A percentile compares a stretch with the other conserved stretches of the same genome.
These are phyloP conservation scores for Corapipo altera DNA, from an alignment of 2,113 vertebrate species.

Conservation along the genomic window DNA sequence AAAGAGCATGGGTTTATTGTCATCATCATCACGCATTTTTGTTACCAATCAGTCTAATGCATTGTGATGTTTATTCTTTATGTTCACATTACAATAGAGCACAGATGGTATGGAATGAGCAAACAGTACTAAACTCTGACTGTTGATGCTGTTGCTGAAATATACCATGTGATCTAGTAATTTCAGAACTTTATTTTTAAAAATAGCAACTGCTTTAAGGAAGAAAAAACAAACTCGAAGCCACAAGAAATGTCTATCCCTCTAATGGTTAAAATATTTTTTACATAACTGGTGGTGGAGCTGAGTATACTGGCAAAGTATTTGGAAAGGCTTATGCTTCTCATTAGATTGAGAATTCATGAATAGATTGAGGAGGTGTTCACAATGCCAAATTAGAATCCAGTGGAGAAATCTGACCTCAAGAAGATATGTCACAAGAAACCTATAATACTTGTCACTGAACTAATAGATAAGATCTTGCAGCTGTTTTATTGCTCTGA, in stretches of 20 bases:
- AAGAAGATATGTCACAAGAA: background rate
- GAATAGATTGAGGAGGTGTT: background rate
- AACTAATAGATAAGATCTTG: background rate
- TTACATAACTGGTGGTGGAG: background rate
- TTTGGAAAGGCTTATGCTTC: background rate
- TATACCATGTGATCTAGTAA: rapidly evolving
- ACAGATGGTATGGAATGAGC: slow-evolving; percentile 24
- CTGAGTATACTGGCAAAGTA: background rate
- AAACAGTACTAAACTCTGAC: background rate
- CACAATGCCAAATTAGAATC: background rate
- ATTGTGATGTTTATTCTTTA: background rate
- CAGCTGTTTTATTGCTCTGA: background rate
- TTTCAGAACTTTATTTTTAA: background rate
- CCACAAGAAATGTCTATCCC: background rate
- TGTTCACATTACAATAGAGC: background rate
- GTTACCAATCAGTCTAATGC: background rate
- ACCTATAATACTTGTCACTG: background rate
- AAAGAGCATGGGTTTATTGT: background rate
- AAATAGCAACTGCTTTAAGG: background rate
- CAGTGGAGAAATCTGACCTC: background rate
- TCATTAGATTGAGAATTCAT: background rate
- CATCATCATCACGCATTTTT: background rate
- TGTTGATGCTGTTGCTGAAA: background rate
- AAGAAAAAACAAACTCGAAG: background rate
- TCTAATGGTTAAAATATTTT: background rate